Base-by-base conservation (phyloP, 2,113 vertebrate genomes). In the Labeo catla region DNA sequence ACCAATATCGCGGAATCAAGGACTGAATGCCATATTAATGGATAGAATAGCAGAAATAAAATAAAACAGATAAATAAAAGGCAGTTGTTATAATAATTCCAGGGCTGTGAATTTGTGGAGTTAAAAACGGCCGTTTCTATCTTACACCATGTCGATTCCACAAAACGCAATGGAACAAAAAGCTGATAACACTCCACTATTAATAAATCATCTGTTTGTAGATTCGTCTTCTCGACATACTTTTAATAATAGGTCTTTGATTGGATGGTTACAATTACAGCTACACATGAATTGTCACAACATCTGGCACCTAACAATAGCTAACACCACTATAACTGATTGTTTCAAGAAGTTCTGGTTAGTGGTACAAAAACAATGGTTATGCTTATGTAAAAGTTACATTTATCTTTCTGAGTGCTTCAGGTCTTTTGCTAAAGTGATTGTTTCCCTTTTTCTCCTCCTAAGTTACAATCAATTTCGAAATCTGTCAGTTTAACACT, bases 311-410 rank as follows among this genome's bases (percentile, higher is more conserved):
- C 76, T 61, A 65, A 90, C 81, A 80, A 76, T 66, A 84, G 90
- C 70, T 59, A 82, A 91, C 34, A 82, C 19, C 81, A 90, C 78
- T 80, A 82, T 3, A 86, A 89, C 89, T 63, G 83, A 77, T 90
- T 76, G 36, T 91, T 92, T 90, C 11, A 68, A 90, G 74, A 93
- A 90, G 88, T 88, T 91, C 85, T 90, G 91, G n/a, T 85, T 85
- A 82, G 86, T 57, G 63, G 84, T 36, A 81, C 11, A 88, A 86
- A 84, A 73, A 13, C 34, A 43, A 70, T 52, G 39, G 7, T 21
- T 70, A 70, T 76, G 72, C 84, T 68, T 39, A 65, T 36, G 52
- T 21, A 50, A 49, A 45, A 45, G 52, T 39, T 59, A n/a, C 28
- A 66, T 49, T 28, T 63, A 23, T 63, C 57, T 80, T 81, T 81